Evolutionary conservation across 2,797 vertebrate species (phyloP).

Genomic region (Sebastes trivittatus): DNA sequence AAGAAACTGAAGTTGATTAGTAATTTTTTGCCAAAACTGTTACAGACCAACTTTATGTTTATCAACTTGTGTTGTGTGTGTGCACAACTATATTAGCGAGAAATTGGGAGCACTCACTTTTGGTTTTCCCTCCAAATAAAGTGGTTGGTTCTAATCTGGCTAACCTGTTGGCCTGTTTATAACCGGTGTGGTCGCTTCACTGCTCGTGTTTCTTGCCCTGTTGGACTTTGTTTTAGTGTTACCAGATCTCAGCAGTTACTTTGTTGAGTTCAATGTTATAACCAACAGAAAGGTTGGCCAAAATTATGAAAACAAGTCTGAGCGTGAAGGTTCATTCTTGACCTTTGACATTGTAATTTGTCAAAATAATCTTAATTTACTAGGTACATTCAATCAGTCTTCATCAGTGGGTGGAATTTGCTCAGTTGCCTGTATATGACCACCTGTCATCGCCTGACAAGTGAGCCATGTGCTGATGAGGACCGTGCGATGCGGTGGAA

Average conservation of each 20-base stretch:
- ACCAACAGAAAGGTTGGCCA: not conserved
- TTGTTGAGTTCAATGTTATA: not conserved
- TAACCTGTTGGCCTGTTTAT: not conserved
- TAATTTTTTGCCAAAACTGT: not conserved
- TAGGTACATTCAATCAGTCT: not conserved
- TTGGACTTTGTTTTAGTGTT: not conserved
- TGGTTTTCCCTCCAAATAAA: not conserved
- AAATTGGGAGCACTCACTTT: not conserved
- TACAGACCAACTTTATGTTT: not conserved
- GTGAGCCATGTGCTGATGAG: not conserved
- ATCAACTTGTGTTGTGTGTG: not conserved
- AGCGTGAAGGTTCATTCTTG: not conserved
- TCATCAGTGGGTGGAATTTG: not conserved
- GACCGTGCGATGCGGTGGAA: not conserved
- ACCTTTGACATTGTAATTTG: not conserved
- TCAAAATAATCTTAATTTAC: not conserved
- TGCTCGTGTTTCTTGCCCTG: not conserved
- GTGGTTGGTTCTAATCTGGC: not conserved
- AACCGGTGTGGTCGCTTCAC: not conserved
- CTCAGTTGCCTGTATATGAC: not conserved
- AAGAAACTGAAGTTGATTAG: not conserved
- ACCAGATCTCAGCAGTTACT: not conserved
- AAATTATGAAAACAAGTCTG: not conserved
- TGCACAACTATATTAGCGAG: not conserved
- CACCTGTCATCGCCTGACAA: not conserved